These are phyloP conservation scores for Eunapius fragilis DNA, from an alignment of 37 sponge, comb jelly and placozoan genomes.

Conservation along the genomic window DNA sequence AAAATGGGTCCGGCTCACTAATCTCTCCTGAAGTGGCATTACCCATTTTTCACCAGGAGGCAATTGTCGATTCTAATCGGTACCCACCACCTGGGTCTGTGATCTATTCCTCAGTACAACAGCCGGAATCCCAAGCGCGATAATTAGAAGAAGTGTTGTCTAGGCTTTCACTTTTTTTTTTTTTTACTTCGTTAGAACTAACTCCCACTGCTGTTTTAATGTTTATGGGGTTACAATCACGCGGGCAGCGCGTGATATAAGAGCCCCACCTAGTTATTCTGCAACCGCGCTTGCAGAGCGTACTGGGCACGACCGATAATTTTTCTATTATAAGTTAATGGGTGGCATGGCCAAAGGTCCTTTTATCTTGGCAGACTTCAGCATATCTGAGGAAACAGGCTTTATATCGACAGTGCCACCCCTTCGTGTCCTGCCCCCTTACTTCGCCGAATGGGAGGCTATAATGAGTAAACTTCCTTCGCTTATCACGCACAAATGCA, in stretches of 20 bases:
- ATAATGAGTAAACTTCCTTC: conserved; percentile 29
- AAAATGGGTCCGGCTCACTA: neutral
- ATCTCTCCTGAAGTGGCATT: neutral
- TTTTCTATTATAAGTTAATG: no score
- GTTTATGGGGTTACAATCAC: neutral
- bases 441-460: conserved; percentile 72
- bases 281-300: neutral
- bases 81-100: neutral
- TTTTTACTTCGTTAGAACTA: neutral
- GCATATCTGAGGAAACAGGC: conserved; percentile 63
- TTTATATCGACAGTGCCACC: conserved; percentile 67
- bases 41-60: neutral
- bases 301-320: neutral
- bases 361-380: neutral
- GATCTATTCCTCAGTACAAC: neutral
- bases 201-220: neutral
- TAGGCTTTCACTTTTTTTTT: neutral
- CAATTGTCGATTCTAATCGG: neutral
- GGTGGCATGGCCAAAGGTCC: neutral
- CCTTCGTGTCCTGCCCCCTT: conserved; percentile 31
- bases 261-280: neutral
- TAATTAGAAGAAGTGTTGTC: neutral
- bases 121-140: neutral
- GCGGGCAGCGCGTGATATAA: neutral
- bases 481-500: conserved; percentile 16